Evolutionary conservation across 2,113 vertebrate genomes (phyloP), one percentile per base, ranked within the genome.

Genomic region (Saccopteryx leptura): DNA sequence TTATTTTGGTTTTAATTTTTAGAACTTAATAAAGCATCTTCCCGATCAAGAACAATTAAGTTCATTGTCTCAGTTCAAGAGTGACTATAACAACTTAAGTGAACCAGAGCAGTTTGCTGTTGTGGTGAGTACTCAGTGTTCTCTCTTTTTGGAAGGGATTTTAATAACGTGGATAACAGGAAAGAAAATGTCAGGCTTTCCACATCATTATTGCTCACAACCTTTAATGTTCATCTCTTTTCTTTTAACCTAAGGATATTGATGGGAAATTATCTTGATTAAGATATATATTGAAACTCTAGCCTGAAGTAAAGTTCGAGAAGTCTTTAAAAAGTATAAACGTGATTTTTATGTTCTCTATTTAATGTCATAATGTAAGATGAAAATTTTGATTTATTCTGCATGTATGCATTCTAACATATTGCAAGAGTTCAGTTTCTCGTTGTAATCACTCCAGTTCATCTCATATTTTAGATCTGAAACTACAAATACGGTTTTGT

Each of bases 51-150:
- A 99, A 72, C 99, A 99, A 83, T 97, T 99, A 65, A 99, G 98
- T 69, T 97, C 99, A 5, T 96, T 99, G 98, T 98, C 99, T 88
- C 99, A 99, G 88, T 99, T 99, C 95, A 99, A 99, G 98, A 99
- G 88, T 0, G 99, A 99, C 78, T 99, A 99, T 92, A 95, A 98
- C 90, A 99, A 98, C 97, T 98, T 99, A 83, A 99, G 99, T 84
- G 99, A 99, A 96, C 99, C 99, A 0, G 99, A 99, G 95, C 99
- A 99, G 97, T 99, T 99, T 98, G 99, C 99, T 80, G 98, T 99
- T 96, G 99, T 99, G 99, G 99, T 99, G 96, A 99, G 99, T 99
- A 75, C 89, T 52, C 14, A 2, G 2, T 50, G 9, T 31, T 33
- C 14, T 33, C 31, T 90, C 52, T 85, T 1, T 46, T 60, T 75